phyloP scores from a whole-genome alignment of 2,797 vertebrate species.

The Cygnus olor region DNA sequence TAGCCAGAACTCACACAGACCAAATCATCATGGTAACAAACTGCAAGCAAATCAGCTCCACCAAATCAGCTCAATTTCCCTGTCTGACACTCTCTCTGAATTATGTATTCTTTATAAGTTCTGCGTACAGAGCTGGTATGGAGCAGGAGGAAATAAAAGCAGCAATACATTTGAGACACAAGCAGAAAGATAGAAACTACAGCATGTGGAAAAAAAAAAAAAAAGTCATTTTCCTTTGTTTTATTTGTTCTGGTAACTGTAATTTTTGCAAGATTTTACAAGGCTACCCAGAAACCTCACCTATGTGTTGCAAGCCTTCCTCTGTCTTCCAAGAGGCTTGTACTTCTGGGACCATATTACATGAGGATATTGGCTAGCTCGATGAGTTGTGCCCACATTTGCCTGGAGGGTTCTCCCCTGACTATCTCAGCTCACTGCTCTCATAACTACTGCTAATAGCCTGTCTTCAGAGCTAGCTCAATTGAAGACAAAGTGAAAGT shows the following conservation, averaged over 20 bases:
- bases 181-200: neutral
- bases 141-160: neutral
- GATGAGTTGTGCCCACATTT: neutral
- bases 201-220: neutral
- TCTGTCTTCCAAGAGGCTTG: neutral
- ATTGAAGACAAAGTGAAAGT: neutral
- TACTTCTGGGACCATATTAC: neutral
- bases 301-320: neutral
- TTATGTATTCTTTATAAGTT: neutral
- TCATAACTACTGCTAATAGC: neutral
- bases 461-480: neutral
- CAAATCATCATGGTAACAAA: neutral
- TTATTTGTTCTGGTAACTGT: neutral
- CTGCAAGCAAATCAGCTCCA: neutral
- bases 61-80: neutral
- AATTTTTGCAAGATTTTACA: slow-evolving; percentile 10
- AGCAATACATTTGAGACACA: neutral
- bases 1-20: neutral
- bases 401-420: neutral
- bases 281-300: neutral
- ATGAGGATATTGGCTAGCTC: neutral
- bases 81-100: neutral
- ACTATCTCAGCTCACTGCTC: neutral
- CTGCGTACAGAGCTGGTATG: neutral
- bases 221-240: neutral